Base-by-base conservation (phyloP, 2,113 vertebrate species). In the Elaphurus davidianus region DNA sequence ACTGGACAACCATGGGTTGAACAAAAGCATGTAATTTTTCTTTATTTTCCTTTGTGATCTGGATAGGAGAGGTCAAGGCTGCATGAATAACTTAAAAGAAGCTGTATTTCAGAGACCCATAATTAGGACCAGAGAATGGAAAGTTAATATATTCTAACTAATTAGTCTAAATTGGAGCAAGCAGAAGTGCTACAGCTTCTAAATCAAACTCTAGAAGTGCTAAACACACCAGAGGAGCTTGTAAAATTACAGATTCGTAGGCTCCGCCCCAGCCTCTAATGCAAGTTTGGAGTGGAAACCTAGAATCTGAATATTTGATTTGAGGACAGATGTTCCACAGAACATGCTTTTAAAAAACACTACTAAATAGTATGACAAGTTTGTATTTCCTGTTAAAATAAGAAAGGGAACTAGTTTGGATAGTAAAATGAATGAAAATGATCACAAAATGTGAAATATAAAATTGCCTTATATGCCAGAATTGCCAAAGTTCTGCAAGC, bases 371-470 rank as follows among this genome's bases (percentile, higher is more conserved):
- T 79, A 59, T 43, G 83, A 87, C 15, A 91, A 81, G 96, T 98
- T 95, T 94, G 86, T 81, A 94, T 67, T 96, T 92, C 88, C 76
- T 91, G 83, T 92, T 96, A 94, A 97, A 89, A 92, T 36, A 95
- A 97, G 50, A 89, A 95, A 92, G 10, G 55, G 55, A 94, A 12
- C 28, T 97, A 55, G 81, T 84, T 92, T 76, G 25, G 76, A 96
- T 91, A 95, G 28, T 54, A 83, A 98, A 96, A 96, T 85, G 74
- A 93, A 33, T 95, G 83, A 93, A 98, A 98, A 98, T 98, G 84
- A 88, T 45, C 43, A 88, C 91, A 85, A 96, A 94, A 95, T 89
- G 45, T 97, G 67, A 97, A 98, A 93, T 92, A 54, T 30, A 87
- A 96, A 96, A 92, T 95, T 86, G 64, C 84, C 60, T 90, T 79